Conservation (phyloP, 2,113 vertebrate species). For the Lamprotornis superbus region DNA sequence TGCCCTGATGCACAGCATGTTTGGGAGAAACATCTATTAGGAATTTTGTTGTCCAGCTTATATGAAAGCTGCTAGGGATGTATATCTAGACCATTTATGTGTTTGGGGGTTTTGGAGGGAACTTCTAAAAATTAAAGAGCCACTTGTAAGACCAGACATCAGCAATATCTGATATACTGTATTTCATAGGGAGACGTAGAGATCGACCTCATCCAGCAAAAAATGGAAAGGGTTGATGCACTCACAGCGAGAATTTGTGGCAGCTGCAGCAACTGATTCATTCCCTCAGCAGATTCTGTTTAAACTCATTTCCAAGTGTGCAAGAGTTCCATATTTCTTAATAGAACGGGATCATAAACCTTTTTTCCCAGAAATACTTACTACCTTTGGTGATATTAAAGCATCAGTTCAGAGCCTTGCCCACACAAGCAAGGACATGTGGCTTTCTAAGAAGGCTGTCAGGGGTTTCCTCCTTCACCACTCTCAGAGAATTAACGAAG, state of each 20-base stretch:
- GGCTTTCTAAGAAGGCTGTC: not conserved
- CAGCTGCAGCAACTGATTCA: not conserved
- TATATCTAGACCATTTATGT: not conserved
- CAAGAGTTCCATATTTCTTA: not conserved
- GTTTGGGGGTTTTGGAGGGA: not conserved
- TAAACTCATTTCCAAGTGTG: not conserved
- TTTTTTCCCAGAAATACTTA: not conserved
- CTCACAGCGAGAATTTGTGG: not conserved
- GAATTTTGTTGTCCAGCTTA: not conserved
- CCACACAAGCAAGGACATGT: not conserved
- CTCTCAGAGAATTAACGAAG: not conserved
- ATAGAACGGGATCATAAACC: not conserved
- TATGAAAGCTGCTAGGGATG: not conserved
- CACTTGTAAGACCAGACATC: not conserved
- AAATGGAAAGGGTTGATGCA: not conserved
- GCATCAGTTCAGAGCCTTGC: not conserved
- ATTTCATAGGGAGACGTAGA: not conserved
- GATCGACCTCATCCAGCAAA: not conserved
- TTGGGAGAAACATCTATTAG: not conserved
- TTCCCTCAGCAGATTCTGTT: not conserved
- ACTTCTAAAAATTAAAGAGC: not conserved
- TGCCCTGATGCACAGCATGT: not conserved
- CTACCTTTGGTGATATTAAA: not conserved
- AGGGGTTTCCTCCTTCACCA: not conserved
- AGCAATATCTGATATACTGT: not conserved